Conservation (phyloP, 2,113 vertebrate genomes). For the Triplophysa tibetana region DNA sequence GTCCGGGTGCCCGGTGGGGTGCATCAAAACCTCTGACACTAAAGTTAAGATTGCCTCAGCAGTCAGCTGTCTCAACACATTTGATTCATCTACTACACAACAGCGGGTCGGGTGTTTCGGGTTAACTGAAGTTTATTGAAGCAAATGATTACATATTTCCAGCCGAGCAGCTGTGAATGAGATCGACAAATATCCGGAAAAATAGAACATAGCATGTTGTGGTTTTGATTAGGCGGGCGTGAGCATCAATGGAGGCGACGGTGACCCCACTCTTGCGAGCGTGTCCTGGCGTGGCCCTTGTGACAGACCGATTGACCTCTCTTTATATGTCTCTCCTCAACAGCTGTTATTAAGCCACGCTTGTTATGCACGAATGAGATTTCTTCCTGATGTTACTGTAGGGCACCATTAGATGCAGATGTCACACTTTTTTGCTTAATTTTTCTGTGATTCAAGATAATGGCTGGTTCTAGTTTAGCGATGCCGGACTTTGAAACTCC, state of each 20-base stretch:
- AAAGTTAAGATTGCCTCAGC: slow-evolving; percentile 1
- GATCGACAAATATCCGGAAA: background rate
- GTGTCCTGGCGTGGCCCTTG: slow-evolving; percentile 38
- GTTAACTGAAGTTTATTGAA: slow-evolving; percentile 17
- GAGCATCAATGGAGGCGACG: background rate
- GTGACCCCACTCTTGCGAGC: slow-evolving; percentile 45
- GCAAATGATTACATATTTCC: slow-evolving; percentile 9
- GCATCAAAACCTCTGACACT: slow-evolving; percentile 5
- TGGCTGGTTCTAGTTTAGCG: background rate
- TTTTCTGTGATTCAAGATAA: background rate
- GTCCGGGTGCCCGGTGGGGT: background rate
- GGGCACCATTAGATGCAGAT: slow-evolving; percentile 27
- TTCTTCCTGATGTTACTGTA: slow-evolving; percentile 18
- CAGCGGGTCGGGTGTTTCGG: background rate
- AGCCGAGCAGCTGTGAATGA: slow-evolving; percentile 12
- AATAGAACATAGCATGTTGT: background rate
- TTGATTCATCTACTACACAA: slow-evolving; percentile 3
- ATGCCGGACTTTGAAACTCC: slow-evolving; percentile 5
- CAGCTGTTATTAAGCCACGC: slow-evolving; percentile 26
- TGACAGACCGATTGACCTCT: background rate
- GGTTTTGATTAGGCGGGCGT: background rate
- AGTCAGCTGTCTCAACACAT: slow-evolving; percentile 49
- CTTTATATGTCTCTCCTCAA: background rate
- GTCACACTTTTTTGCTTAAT: background rate
- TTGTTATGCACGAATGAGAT: slow-evolving; percentile 6